Conservation (phyloP, 2,797 vertebrate genomes). For the Galago senegalensis region DNA sequence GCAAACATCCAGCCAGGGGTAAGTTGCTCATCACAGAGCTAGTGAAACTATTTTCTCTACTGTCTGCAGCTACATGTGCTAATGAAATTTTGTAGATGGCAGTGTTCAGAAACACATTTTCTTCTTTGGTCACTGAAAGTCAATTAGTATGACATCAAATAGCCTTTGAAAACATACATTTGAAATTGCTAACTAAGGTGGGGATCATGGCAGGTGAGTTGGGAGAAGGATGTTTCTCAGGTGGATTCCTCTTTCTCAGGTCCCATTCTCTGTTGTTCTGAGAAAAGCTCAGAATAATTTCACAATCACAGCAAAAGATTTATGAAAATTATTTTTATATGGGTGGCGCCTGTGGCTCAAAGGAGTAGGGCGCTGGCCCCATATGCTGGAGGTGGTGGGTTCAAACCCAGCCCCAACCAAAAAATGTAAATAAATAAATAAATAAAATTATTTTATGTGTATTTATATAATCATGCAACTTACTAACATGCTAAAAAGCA, state of each 20-base stretch:
- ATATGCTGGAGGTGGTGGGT: too few species aligned
- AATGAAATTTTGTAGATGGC: background rate
- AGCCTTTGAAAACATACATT: background rate
- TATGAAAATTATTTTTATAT: background rate
- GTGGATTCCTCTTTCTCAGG: background rate
- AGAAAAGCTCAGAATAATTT: background rate
- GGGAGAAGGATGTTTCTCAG: background rate
- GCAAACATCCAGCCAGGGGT: background rate
- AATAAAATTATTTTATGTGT: background rate
- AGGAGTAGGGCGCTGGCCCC: too few species aligned
- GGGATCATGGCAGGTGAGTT: background rate
- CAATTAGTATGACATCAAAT: background rate
- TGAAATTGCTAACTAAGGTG: background rate
- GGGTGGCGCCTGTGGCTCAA: too few species aligned
- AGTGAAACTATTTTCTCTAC: background rate
- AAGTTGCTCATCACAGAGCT: background rate
- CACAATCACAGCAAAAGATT: background rate
- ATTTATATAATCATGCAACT: background rate
- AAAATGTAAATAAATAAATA: too few species aligned
- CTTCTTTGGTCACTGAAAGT: background rate
- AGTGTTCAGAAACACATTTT: background rate
- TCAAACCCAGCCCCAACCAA: too few species aligned
- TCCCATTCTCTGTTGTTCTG: background rate
- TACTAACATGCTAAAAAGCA: background rate
- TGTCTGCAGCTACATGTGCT: background rate